Evolutionary conservation across 2,113 vertebrate genomes (phyloP).

Genomic region (Ivindomyrus marchei): DNA sequence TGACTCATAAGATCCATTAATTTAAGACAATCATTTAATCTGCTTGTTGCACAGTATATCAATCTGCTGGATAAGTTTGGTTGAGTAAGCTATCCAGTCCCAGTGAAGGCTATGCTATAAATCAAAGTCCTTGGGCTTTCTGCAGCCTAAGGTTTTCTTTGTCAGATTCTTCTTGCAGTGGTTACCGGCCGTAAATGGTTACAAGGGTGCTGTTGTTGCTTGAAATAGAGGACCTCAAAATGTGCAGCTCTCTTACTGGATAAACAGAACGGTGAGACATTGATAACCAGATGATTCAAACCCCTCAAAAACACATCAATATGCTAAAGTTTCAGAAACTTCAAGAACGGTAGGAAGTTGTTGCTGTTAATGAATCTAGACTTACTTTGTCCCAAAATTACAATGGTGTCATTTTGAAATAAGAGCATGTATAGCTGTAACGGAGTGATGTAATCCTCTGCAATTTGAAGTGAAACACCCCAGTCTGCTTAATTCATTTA

Average conservation of each 20-base stretch:
- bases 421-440: neutral
- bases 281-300: neutral
- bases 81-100: neutral
- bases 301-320: neutral
- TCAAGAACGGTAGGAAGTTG: neutral
- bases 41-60: neutral
- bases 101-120: neutral
- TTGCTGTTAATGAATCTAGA: neutral
- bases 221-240: neutral
- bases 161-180: neutral
- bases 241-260: neutral
- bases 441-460: neutral
- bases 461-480: neutral
- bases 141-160: conserved; percentile 34
- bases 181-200: neutral
- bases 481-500: neutral
- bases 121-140: neutral
- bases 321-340: neutral
- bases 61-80: neutral
- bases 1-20: neutral
- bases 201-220: neutral
- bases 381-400: neutral
- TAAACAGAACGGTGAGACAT: neutral
- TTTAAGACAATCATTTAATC: neutral
- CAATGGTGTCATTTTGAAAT: neutral